A percentile compares a stretch with the other conserved stretches of the same genome.
Evolutionary conservation across 2,888 invertebrate species (phyloP).

Genomic region (Galerucella calmariensis): DNA sequence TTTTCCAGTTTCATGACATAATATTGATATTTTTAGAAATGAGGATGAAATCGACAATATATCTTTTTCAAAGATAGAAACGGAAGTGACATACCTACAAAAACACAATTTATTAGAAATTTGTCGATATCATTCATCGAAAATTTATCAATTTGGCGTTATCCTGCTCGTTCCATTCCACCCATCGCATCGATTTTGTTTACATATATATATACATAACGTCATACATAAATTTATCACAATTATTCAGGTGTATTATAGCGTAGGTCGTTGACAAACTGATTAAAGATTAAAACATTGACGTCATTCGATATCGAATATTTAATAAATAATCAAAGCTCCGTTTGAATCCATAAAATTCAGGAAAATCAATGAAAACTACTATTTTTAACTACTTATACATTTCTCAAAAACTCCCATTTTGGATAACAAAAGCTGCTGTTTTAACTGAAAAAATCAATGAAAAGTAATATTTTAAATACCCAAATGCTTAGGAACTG

Average conservation of each 20-base stretch:
- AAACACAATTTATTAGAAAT: not conserved
- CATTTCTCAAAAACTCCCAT: too few species aligned
- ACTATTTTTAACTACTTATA: too few species aligned
- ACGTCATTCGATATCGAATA: not conserved
- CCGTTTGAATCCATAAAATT: not conserved
- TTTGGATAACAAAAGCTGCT: too few species aligned
- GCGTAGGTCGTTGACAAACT: conserved; percentile 18
- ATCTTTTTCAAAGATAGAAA: not conserved
- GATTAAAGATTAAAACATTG: conserved; percentile 6
- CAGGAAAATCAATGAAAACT: too few species aligned
- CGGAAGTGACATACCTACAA: not conserved
- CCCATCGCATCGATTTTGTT: conserved; percentile 22
- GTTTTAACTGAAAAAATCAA: too few species aligned
- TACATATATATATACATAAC: conserved; percentile 24
- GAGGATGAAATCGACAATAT: not conserved
- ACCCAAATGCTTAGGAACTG: too few species aligned
- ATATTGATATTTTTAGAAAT: not conserved
- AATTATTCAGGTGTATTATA: conserved; percentile 24
- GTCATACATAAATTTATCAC: conserved; percentile 25
- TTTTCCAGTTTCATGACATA: not conserved
- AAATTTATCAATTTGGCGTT: not conserved
- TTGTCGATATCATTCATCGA: not conserved
- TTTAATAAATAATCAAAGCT: not conserved
- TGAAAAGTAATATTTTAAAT: too few species aligned
- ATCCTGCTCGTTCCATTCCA: not conserved